Percentiles rank a stretch among this genome's conserved stretches.
These are phyloP conservation scores for Coturnix japonica DNA, from an alignment of 2,113 vertebrate genomes.

Conservation along the genomic window DNA sequence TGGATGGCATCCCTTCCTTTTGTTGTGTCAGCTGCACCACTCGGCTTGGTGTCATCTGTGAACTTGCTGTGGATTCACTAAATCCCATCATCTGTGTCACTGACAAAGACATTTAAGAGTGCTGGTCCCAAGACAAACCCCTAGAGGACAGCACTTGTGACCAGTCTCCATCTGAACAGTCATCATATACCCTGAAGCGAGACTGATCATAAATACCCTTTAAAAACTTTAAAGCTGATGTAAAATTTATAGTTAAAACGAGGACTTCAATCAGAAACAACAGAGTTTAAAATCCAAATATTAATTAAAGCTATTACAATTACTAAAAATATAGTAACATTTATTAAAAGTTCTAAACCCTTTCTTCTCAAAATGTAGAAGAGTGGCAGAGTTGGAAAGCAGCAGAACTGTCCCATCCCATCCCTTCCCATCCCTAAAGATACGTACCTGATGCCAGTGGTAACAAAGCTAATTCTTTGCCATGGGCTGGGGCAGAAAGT, in stretches of 20 bases:
- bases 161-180: no score
- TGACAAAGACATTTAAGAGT: no score
- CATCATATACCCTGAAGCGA: not conserved
- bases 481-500: not conserved
- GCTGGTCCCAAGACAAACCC: no score
- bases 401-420: fast-evolving
- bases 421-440: not conserved
- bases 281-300: not conserved
- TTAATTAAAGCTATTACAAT: not conserved
- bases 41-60: no score
- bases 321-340: not conserved
- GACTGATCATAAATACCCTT: not conserved
- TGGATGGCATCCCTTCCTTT: no score
- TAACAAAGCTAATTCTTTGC: not conserved
- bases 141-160: no score
- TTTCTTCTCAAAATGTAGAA: not conserved
- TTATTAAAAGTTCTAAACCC: not conserved
- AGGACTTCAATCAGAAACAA: not conserved
- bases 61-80: no score
- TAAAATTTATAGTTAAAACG: not conserved
- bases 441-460: fast-evolving
- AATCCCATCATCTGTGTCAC: no score
- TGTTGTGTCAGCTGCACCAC: no score
- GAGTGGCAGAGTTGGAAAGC: not conserved
- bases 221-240: not conserved